Base-by-base conservation (phyloP, 2,888 invertebrate genomes). In the Tinea semifulvella region DNA sequence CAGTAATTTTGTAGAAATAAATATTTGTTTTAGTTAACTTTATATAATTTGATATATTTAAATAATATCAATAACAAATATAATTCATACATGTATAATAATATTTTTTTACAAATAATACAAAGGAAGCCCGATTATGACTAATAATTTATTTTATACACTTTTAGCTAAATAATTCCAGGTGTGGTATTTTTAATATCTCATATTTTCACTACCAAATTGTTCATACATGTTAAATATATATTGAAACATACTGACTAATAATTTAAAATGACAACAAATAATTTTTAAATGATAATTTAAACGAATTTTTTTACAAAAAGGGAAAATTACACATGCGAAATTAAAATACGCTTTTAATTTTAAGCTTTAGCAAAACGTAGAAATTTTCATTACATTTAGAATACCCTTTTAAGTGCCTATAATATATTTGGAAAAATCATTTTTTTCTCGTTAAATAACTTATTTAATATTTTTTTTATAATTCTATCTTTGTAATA, bases 321-420 rank as follows among this genome's bases (percentile, higher is more conserved):
- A n/a, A n/a, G n/a, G n/a, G n/a, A n/a, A n/a, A n/a, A n/a, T n/a
- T n/a, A n/a, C 26, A 6, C 11, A 4, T 26, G 26, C 26, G 11
- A 26, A 3, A 26, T 6, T 26, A n/a, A 26, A 6, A 3, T n/a
- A 26, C 10, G 11, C 2, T n/a, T n/a, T 26, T 17, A 14, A 31
- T 31, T 7, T 44, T 22, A 3, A 3, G 10, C 11, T 26, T 26
- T 27, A 27, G 27, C 27, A 46, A 45, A 11, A 40, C 40, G 10
- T 40, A 22, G 11, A 22, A 22, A 17, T 28, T 57, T 58, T 53
- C 49, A 47, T 56, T 55, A 55, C 49, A 27, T 54, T 54, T 57
- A 56, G 57, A 64, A 56, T 68, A 68, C 68, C 65, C 65, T 69
- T 68, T 58, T 54, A 58, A 49, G 55, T 61, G 57, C 51, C 54